Percentiles rank a stretch among this genome's conserved stretches.
Conservation (phyloP, 2,113 vertebrate genomes). For the Calypte anna region DNA sequence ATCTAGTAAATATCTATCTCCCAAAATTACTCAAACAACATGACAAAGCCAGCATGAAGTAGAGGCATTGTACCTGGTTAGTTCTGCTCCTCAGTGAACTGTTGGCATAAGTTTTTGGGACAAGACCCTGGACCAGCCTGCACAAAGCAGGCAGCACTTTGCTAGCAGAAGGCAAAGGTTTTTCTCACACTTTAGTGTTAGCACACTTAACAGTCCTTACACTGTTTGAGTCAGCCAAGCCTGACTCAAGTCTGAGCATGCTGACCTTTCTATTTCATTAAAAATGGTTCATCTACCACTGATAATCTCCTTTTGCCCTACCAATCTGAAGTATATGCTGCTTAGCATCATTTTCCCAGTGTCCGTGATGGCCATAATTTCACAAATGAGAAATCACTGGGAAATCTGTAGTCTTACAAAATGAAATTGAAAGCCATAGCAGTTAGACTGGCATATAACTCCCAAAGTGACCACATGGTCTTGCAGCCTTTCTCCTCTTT, state of each 20-base stretch:
- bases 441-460: not conserved
- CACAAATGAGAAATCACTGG: not conserved
- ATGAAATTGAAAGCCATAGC: not conserved
- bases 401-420: not conserved
- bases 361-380: not conserved
- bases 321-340: not conserved
- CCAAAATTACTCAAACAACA: not conserved
- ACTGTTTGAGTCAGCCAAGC: not conserved
- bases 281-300: not conserved
- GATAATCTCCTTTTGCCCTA: not conserved
- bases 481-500: not conserved
- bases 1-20: not conserved
- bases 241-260: not conserved
- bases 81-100: not conserved
- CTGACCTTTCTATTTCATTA: not conserved
- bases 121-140: not conserved
- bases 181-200: not conserved
- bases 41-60: not conserved
- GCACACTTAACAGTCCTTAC: too few relatives aligned
- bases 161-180: not conserved
- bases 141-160: not conserved
- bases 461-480: not conserved
- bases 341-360: not conserved
- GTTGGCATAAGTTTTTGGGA: not conserved
- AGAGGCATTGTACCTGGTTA: not conserved